Percentiles rank a stretch among this genome's conserved stretches.
Conservation (phyloP, 35 echinoderm and acorn worm genomes). For the Ptychodera flava region DNA sequence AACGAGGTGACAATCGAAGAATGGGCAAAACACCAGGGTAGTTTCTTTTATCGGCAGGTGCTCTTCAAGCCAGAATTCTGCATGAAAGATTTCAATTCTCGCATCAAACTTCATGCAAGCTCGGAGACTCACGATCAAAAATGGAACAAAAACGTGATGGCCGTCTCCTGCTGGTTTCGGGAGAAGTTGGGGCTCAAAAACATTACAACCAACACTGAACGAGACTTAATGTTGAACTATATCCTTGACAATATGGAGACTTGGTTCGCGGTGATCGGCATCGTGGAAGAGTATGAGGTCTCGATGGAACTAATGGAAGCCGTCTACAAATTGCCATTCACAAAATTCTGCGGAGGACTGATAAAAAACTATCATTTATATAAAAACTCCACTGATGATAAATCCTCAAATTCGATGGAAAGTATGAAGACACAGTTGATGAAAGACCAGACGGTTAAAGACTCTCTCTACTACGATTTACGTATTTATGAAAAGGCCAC, state of each 20-base stretch:
- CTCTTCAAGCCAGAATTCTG: conserved; percentile 73
- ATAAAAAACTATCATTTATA: conserved; percentile 28
- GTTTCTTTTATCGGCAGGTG: conserved; percentile 82
- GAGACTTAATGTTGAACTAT: conserved; percentile 34
- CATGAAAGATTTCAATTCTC: conserved; percentile 34
- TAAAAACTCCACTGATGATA: not conserved
- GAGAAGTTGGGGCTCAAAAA: conserved; percentile 52
- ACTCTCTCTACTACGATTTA: conserved; percentile 38
- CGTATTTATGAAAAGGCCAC: conserved; percentile 57
- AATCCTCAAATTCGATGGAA: conserved; percentile 9
- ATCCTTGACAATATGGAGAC: conserved; percentile 56
- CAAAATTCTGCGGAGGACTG: conserved; percentile 41
- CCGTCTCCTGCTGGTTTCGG: conserved; percentile 75
- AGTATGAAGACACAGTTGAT: conserved; percentile 36
- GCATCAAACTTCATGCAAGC: conserved; percentile 4
- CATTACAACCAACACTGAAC: conserved; percentile 26
- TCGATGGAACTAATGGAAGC: conserved; percentile 62
- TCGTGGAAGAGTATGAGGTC: conserved; percentile 74
- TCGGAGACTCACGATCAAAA: conserved; percentile 25
- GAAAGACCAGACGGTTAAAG: conserved; percentile 41
- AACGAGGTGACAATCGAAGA: conserved; percentile 56
- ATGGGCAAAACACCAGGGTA: conserved; percentile 86
- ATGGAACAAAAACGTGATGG: not conserved
- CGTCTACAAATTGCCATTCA: conserved; percentile 60
- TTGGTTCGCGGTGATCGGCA: conserved; percentile 80